A percentile compares a stretch with the other conserved stretches of the same genome.
These are phyloP conservation scores for Pantala flavescens DNA, from an alignment of 1,140 invertebrate genomes.

Conservation along the genomic window DNA sequence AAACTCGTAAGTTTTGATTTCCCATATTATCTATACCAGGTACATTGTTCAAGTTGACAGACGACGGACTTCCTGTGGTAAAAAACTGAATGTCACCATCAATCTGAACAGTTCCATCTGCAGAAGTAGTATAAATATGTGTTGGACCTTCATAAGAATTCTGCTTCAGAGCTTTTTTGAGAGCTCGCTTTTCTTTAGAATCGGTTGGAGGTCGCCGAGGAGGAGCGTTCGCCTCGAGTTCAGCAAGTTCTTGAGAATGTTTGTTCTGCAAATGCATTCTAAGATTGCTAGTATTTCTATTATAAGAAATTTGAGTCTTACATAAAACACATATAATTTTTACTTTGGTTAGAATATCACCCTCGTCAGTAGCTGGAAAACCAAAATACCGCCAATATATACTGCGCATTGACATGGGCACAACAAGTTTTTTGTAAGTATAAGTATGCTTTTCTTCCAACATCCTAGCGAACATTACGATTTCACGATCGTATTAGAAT, in stretches of 20 bases:
- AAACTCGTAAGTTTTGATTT: conserved; percentile 26
- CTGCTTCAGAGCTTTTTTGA: conserved; percentile 33
- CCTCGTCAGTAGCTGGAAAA: conserved; percentile 48
- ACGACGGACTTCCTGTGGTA: conserved; percentile 21
- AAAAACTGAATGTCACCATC: conserved; percentile 39
- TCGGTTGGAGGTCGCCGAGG: conserved; percentile 21
- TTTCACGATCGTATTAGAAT: background rate
- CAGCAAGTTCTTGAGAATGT: conserved; percentile 38
- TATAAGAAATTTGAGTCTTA: conserved; percentile 49
- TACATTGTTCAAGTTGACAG: conserved; percentile 11
- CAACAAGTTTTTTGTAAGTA: conserved; percentile 31
- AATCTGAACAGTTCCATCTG: conserved; percentile 38
- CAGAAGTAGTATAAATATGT: conserved; percentile 37
- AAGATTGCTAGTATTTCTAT: conserved; percentile 51
- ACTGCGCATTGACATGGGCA: conserved; percentile 47
- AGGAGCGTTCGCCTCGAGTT: background rate
- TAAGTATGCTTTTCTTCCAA: conserved; percentile 6
- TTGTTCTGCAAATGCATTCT: conserved; percentile 51
- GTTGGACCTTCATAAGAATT: conserved; percentile 9
- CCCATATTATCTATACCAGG: background rate
- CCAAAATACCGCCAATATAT: conserved; percentile 56
- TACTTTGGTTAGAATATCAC: conserved; percentile 49
- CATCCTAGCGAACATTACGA: background rate
- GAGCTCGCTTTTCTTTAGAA: conserved; percentile 34
- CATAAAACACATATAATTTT: conserved; percentile 51